Conservation (phyloP, 2,888 invertebrate genomes). For the Corbicula japonica region DNA sequence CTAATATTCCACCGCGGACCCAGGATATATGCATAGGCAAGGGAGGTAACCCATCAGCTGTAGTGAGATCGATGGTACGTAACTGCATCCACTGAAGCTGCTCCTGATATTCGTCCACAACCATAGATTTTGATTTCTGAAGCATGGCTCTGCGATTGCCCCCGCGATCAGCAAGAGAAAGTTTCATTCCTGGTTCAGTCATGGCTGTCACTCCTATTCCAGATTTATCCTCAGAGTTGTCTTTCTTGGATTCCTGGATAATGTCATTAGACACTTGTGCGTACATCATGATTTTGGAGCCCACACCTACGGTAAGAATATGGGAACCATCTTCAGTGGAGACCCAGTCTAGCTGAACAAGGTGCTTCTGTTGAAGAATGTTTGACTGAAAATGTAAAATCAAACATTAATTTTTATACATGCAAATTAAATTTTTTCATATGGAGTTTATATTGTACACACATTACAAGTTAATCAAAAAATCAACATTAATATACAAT, state of each 20-base stretch:
- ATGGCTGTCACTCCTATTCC: conserved; percentile 27
- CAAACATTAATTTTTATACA: neutral
- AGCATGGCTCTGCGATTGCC: conserved; percentile 88
- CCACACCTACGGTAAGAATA: conserved; percentile 98
- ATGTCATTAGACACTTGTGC: conserved; percentile 96
- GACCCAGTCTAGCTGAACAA: conserved; percentile 99
- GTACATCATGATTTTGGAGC: conserved; percentile 92
- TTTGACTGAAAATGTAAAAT: conserved; percentile 65
- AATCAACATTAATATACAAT: neutral
- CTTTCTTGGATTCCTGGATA: conserved; percentile 92
- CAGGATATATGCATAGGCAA: conserved; percentile 99
- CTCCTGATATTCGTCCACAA: conserved; percentile 94
- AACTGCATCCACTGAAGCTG: conserved; percentile 99
- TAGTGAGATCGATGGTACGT: conserved; percentile 94
- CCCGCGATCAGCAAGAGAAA: conserved; percentile 36
- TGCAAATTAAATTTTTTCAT: neutral
- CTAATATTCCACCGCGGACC: conserved; percentile 98
- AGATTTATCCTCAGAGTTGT: conserved; percentile 44
- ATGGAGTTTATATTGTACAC: neutral
- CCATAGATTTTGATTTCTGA: conserved; percentile 96
- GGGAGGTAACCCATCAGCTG: conserved; percentile 98
- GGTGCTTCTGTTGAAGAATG: conserved; percentile 83
- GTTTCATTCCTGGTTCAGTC: conserved; percentile 47
- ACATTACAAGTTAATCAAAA: neutral
- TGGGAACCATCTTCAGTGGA: conserved; percentile 99